Conservation (phyloP, 64 coral and sea anemone genomes). For the Porites australiensis region DNA sequence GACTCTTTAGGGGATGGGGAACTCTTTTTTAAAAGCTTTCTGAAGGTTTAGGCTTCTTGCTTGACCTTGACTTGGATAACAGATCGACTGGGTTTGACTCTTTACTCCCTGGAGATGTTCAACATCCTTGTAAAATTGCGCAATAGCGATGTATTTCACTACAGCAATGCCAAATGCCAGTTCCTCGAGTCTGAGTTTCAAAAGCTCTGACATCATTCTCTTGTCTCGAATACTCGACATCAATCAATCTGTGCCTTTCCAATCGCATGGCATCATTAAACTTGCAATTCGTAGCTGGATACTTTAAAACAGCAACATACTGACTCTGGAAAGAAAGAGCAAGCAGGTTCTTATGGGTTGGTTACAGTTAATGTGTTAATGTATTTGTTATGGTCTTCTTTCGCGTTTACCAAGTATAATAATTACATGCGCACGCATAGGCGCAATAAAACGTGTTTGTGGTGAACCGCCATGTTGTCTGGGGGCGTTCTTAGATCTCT, state of each 20-base stretch:
- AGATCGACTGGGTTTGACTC: conserved; percentile 36
- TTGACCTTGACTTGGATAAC: conserved; percentile 21
- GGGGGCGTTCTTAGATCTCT: not conserved
- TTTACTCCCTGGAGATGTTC: conserved; percentile 22
- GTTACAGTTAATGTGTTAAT: too few relatives aligned
- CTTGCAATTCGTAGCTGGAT: conserved; percentile 58
- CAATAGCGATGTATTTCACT: conserved; percentile 51
- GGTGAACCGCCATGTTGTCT: not conserved
- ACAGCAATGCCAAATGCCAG: conserved; percentile 77
- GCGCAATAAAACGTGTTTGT: too few relatives aligned
- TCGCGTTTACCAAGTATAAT: too few relatives aligned
- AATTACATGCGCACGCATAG: too few relatives aligned
- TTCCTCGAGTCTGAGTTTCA: conserved; percentile 68
- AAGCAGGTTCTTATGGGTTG: too few relatives aligned
- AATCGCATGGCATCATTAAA: conserved; percentile 57
- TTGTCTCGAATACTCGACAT: conserved; percentile 62
- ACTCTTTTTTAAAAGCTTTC: conserved; percentile 11
- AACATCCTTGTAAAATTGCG: conserved; percentile 55
- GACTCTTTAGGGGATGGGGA: not conserved
- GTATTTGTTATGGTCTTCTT: too few relatives aligned
- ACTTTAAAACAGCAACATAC: conserved; percentile 58
- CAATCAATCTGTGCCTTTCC: conserved; percentile 56
- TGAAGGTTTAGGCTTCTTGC: conserved; percentile 15
- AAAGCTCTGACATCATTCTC: conserved; percentile 64
- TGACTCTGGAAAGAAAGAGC: too few relatives aligned